Base-by-base conservation (phyloP, 2,888 invertebrate genomes). In the Drosophila atripex region DNA sequence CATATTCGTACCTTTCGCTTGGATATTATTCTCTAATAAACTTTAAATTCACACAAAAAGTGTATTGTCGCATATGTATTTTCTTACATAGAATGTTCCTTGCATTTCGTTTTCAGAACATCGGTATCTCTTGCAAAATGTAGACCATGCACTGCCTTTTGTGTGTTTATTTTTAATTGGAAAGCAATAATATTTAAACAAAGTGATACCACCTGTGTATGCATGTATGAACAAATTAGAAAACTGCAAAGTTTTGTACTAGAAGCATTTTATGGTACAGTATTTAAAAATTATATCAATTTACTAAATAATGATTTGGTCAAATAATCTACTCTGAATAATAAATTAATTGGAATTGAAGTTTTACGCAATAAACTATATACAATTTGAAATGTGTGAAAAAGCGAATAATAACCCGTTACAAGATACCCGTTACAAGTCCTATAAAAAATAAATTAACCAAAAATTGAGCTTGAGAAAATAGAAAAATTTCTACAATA, bases 41-140 rank as follows among this genome's bases (percentile, higher is more conserved):
- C 51, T 64, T 64, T 64, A 16, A 64, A 46, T 64, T 64, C 52
- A 65, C 64, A 65, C 64, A 47, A 70, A 68, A 49, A 41, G 53
- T 52, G 74, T 77, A 85, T 85, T 85, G 86, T 87, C 83, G 75
- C 75, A 75, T 74, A 70, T 47, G 61, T 75, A 77, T 78, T 87
- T 47, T 43, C 30, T 53, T 70, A 70, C 21, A 49, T 43, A 21
- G 47, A 65, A 12, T 53, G 49, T 18, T 63, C 23, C 43, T 47
- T 12, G 39, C 21, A 18, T 38, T n/a, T 30, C 9, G 21, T 23
- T 23, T 23, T 23, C 21, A 23, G 21, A 23, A 23, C 21, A 23
- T 23, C 5, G 16, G 28, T 46, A 35, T 28, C 49, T 12, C 28
- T 35, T 39, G 32, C 43, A 16, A 50, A 38, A 45, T 41, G 50